Evolutionary conservation across 2,888 invertebrate genomes (phyloP), one percentile per base, ranked within the genome.

Genomic region (Stenchaetothrips biformis): DNA sequence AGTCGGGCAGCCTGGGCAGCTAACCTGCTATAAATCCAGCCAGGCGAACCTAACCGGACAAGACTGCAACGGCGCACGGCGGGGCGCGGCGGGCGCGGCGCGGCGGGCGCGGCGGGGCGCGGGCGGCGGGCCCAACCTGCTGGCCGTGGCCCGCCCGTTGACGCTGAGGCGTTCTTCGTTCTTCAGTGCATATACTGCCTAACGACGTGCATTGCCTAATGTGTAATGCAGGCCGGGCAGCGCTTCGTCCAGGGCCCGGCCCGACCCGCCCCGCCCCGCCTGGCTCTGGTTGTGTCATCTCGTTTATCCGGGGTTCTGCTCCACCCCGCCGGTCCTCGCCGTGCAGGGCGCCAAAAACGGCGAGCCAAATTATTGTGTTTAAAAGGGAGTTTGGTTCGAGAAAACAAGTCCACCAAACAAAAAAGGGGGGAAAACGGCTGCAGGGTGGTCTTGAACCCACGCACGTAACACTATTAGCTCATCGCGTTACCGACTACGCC

Each of bases 1-100:
- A 74, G 67, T 21, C 67, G 53, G 53, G 13, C 13, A 9, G 53
- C 13, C 67, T 21, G 67, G 25, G 67, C 67, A 74, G 21, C 67
- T 74, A 74, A 74, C 67, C 67, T 74, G 67, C 67, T 74, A 74
- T 74, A 74, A 74, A 74, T 74, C 67, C 67, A 74, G 67, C 67
- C 25, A 9, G 67, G 67, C 67, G 67, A 74, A 74, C 67, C 67
- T 74, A 74, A 74, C 67, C 67, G 67, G 67, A 74, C 67, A 74
- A 74, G 67, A 74, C 67, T 74, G 67, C 67, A 74, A 25, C 67
- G 11, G 67, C 7, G 21, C 21, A 11, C 53, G 49, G 49, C 49
- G 9, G 21, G 62, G 62, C 62, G 62, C 18, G 62, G 7, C 2
- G 67, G 67, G 67, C n/a, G n/a, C n/a, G n/a, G n/a, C n/a, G n/a